Evolutionary conservation across 2,888 invertebrate genomes (phyloP).

Genomic region (Pomacea canaliculata): DNA sequence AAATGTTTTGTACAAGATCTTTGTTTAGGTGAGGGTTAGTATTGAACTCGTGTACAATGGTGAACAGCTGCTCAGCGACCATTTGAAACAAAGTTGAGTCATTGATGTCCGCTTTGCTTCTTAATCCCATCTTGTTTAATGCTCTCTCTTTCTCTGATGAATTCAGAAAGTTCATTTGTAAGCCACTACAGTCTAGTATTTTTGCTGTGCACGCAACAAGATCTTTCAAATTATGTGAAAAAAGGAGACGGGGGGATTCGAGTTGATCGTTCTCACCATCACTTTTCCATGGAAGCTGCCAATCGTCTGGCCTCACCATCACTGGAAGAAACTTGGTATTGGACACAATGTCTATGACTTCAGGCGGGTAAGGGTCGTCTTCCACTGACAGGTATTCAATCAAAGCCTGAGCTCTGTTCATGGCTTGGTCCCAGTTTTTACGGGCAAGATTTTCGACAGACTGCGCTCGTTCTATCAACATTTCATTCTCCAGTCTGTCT

Average conservation of each 20-base stretch:
- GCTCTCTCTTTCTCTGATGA: neutral
- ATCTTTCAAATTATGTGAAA: constrained; percentile 5
- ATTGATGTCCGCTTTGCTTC: neutral
- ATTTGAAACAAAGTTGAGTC: neutral
- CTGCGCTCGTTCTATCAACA: constrained; percentile 36
- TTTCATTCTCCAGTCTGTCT: constrained; percentile 35
- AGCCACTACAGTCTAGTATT: constrained; percentile 13
- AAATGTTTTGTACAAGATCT: neutral
- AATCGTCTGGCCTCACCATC: constrained; percentile 19
- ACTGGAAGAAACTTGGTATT: constrained; percentile 25
- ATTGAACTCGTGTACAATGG: constrained; percentile 1
- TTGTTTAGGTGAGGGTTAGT: neutral
- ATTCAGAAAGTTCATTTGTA: neutral
- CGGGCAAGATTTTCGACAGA: constrained; percentile 4
- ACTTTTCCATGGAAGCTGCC: constrained; percentile 25
- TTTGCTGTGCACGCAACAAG: constrained; percentile 15
- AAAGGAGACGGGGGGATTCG: constrained; percentile 11
- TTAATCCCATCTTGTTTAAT: constrained; percentile 6
- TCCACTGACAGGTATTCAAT: constrained; percentile 16
- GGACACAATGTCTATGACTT: constrained; percentile 2
- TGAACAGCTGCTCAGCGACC: neutral
- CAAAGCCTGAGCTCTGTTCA: constrained; percentile 12
- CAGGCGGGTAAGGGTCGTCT: neutral
- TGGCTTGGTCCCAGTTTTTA: neutral
- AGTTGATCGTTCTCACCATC: neutral